A percentile compares a stretch with the other conserved stretches of the same genome.
These are phyloP conservation scores for Erythrocercus mccallii DNA, from an alignment of 2,113 vertebrate species.

Conservation along the genomic window DNA sequence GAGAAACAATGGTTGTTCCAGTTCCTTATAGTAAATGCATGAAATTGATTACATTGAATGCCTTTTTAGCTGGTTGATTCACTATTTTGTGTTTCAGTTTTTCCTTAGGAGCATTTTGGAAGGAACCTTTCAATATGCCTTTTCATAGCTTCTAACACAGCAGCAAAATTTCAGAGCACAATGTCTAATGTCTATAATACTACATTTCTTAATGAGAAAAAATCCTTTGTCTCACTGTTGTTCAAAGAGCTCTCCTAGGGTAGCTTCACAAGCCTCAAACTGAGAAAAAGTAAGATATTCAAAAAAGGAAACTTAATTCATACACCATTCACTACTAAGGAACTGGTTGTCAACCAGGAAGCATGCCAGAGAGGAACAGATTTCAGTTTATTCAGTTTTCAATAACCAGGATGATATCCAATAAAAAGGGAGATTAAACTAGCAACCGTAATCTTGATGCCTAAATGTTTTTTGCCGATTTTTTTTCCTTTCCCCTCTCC, in stretches of 20 bases:
- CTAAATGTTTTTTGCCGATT: not conserved
- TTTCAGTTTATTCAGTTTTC: not conserved
- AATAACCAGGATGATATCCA: not conserved
- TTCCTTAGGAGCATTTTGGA: not conserved
- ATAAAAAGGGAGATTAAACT: not conserved
- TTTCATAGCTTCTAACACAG: not conserved
- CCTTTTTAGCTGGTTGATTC: not conserved
- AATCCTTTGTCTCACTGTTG: not conserved
- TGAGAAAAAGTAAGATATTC: not conserved
- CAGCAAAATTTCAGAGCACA: not conserved
- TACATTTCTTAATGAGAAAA: not conserved
- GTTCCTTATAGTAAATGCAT: not conserved
- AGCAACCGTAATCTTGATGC: not conserved
- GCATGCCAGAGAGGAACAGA: not conserved
- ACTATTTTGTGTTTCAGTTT: not conserved
- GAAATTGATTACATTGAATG: not conserved
- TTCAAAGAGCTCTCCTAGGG: not conserved
- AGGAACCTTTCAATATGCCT: not conserved
- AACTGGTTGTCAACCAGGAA: not conserved
- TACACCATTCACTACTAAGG: not conserved
- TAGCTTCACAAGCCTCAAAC: not conserved
- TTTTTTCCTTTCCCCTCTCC: not conserved
- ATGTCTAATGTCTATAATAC: not conserved
- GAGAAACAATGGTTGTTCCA: not conserved
- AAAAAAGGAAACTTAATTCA: not conserved